Percentiles rank a stretch among this genome's conserved stretches.
phyloP scores from a whole-genome alignment of 2,888 invertebrate species.

The Chironomus tentans region DNA sequence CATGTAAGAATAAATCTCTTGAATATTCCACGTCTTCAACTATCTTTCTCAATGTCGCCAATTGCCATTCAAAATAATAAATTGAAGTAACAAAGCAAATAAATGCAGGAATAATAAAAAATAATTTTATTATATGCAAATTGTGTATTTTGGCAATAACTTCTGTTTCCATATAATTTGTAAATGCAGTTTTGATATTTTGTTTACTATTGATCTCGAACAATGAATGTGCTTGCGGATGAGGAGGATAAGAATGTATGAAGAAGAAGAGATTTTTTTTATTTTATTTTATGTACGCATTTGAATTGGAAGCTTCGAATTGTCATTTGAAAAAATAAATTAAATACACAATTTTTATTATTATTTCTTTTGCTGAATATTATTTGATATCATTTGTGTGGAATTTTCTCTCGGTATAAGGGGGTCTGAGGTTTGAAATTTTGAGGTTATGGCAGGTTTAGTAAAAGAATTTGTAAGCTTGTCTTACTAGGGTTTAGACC shows the following conservation, averaged over 20 bases:
- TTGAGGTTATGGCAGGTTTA: too few relatives aligned
- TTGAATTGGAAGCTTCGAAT: neutral
- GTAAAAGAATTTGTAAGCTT: too few relatives aligned
- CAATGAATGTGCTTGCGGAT: too few relatives aligned
- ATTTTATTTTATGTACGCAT: neutral
- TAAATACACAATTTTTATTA: neutral
- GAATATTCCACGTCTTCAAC: conserved; percentile 15
- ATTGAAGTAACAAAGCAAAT: neutral
- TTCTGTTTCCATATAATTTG: neutral
- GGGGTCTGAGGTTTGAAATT: too few relatives aligned
- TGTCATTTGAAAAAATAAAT: neutral
- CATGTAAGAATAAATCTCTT: neutral
- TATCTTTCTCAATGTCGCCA: conserved; percentile 20
- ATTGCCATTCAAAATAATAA: neutral
- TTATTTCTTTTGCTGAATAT: neutral
- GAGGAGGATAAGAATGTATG: neutral
- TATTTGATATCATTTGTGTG: neutral
- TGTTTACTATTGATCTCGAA: too few relatives aligned
- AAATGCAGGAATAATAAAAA: neutral
- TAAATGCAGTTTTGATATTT: neutral
- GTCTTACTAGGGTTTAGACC: too few relatives aligned
- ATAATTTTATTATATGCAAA: conserved; percentile 24
- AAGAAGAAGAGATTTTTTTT: neutral
- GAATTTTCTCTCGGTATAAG: too few relatives aligned
- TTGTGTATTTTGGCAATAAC: neutral